Evolutionary conservation across 2,888 invertebrate species (phyloP).

Genomic region (Lithophane ornitopus): DNA sequence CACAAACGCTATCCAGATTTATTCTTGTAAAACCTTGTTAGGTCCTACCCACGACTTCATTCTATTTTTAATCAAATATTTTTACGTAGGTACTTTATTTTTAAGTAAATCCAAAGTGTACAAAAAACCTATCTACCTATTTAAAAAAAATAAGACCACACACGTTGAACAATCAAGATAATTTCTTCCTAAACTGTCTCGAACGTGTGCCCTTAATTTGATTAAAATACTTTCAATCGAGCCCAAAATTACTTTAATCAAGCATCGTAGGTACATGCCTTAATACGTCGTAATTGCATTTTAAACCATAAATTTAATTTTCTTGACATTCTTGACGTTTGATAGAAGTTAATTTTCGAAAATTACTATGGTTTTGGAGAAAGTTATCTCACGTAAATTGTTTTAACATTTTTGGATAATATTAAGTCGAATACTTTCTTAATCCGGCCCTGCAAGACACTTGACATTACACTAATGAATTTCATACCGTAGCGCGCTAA

Average conservation of each 20-base stretch:
- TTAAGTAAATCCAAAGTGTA: too few species aligned
- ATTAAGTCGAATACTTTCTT: not conserved
- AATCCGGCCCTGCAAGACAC: constrained; percentile 26
- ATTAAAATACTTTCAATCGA: constrained; percentile 56
- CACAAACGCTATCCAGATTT: not conserved
- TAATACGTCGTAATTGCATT: constrained; percentile 31
- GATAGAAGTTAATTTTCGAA: constrained; percentile 30
- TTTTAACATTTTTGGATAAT: not conserved
- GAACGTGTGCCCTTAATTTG: constrained; percentile 42
- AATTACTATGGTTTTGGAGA: constrained; percentile 3
- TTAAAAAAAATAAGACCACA: too few species aligned
- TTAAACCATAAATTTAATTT: constrained; percentile 23
- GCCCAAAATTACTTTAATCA: constrained; percentile 51
- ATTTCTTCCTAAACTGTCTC: constrained; percentile 39
- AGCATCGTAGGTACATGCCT: constrained; percentile 28
- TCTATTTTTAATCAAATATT: not conserved
- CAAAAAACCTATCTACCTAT: too few species aligned
- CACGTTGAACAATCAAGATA: constrained; percentile 46
- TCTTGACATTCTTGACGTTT: constrained; percentile 23
- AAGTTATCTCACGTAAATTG: not conserved
- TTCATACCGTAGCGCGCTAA: constrained; percentile 3
- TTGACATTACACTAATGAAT: constrained; percentile 2
- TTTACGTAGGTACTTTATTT: too few species aligned
- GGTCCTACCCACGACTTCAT: not conserved
- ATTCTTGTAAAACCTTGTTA: not conserved